Evolutionary conservation across 53 echinoderm and acorn worm species (phyloP).

Genomic region (Patiria pectinifera): DNA sequence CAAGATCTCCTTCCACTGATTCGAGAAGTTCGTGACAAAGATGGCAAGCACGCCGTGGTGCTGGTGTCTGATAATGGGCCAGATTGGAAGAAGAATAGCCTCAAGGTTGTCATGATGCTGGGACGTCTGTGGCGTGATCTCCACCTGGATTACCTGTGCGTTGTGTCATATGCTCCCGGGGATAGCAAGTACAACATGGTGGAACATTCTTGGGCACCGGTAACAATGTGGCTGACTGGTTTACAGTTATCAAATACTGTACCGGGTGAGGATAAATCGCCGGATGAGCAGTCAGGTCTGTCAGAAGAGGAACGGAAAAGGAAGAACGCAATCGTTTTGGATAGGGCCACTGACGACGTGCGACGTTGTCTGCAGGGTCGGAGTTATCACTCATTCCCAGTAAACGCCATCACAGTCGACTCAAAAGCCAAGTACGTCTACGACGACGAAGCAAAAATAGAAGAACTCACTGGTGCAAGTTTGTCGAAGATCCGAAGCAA

Average conservation of each 20-base stretch:
- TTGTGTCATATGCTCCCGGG: conserved; percentile 6
- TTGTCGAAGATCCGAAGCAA: no score
- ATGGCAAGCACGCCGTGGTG: conserved; percentile 18
- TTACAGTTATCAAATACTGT: no score
- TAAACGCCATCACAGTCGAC: no score
- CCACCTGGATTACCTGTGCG: background rate
- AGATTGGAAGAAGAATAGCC: conserved; percentile 1
- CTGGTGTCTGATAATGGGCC: conserved; percentile 10
- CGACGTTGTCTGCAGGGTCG: no score
- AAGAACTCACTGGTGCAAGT: no score
- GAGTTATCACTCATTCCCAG: background rate
- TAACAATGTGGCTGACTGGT: conserved; percentile 14
- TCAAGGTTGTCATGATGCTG: background rate
- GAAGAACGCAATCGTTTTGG: no score
- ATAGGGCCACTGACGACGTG: no score
- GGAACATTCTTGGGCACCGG: conserved; percentile 36
- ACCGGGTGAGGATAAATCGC: background rate
- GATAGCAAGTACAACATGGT: conserved; percentile 32
- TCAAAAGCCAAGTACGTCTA: no score
- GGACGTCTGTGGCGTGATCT: conserved; percentile 36
- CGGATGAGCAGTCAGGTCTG: no score
- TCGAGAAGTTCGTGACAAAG: conserved; percentile 13
- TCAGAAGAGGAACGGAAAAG: no score
- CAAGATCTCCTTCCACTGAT: conserved; percentile 67
- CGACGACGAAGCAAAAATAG: no score